phyloP scores from a whole-genome alignment of 2,888 invertebrate genomes.

The Andrena hattorfiana region DNA sequence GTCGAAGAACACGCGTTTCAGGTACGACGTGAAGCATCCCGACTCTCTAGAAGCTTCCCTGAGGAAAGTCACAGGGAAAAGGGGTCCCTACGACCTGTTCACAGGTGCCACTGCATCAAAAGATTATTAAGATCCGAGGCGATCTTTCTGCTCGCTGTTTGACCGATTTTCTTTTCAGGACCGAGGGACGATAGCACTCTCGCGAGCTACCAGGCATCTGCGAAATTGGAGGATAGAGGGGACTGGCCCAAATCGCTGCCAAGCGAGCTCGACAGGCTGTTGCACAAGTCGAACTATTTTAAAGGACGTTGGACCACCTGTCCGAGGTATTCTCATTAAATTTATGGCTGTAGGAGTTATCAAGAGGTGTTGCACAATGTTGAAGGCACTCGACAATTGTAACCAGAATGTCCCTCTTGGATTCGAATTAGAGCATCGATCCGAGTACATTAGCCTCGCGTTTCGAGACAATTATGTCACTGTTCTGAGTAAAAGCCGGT shows the following conservation, averaged over 20 bases:
- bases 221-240: constrained; percentile 23
- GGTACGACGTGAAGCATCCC: constrained; percentile 64
- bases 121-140: neutral
- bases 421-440: neutral
- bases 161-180: constrained; percentile 38
- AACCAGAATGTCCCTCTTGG: no score
- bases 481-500: neutral
- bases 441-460: no score
- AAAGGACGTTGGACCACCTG: constrained; percentile 66
- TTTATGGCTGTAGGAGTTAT: constrained; percentile 2
- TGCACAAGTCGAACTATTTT: constrained; percentile 65
- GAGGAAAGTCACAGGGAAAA: constrained; percentile 62
- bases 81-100: constrained; percentile 73
- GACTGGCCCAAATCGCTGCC: constrained; percentile 67
- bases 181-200: constrained; percentile 64
- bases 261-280: constrained; percentile 58
- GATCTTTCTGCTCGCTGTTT: neutral
- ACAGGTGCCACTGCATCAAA: constrained; percentile 57
- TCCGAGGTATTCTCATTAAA: constrained; percentile 64
- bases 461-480: neutral
- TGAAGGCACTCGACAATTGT: no score
- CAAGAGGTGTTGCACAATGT: neutral
- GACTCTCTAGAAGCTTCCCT: constrained; percentile 52
- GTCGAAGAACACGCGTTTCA: constrained; percentile 3
- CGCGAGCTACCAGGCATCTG: constrained; percentile 33